Evolutionary conservation across 2,888 invertebrate species (phyloP).

Genomic region (Druceiella hillmani): DNA sequence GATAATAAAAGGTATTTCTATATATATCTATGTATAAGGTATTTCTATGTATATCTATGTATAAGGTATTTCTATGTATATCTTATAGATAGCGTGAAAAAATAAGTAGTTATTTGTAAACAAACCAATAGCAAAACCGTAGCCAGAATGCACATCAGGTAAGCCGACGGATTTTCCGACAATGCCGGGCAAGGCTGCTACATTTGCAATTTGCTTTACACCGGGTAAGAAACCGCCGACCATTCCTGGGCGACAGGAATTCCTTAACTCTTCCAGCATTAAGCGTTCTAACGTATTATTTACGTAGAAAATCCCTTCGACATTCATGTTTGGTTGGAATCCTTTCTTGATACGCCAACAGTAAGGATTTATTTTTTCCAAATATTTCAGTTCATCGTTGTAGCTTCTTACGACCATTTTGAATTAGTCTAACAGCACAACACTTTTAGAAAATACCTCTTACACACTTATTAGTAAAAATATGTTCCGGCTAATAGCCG

Average conservation of each 20-base stretch:
- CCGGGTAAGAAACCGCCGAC: slow-evolving; percentile 97
- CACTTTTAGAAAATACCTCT: too few species aligned
- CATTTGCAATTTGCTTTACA: slow-evolving; percentile 98
- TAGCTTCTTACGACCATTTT: slow-evolving; percentile 85
- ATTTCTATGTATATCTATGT: too few species aligned
- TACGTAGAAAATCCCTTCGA: slow-evolving; percentile 96
- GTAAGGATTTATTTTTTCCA: slow-evolving; percentile 81
- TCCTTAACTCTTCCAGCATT: slow-evolving; percentile 94
- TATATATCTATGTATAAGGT: too few species aligned
- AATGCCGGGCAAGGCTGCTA: slow-evolving; percentile 96
- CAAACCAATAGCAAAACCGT: slow-evolving; percentile 96
- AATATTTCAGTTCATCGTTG: slow-evolving; percentile 87
- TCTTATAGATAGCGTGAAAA: too few species aligned
- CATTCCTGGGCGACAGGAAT: slow-evolving; percentile 83
- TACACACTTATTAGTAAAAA: too few species aligned
- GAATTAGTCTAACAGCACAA: too few species aligned
- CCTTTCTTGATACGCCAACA: slow-evolving; percentile 96
- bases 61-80: too few species aligned
- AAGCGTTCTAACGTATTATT: slow-evolving; percentile 86
- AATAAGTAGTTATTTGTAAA: too few species aligned
- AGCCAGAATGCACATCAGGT: slow-evolving; percentile 97
- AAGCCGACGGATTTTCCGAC: slow-evolving; percentile 90
- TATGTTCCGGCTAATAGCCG: too few species aligned
- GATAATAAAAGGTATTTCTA: too few species aligned
- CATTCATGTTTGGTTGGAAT: slow-evolving; percentile 99